Percentiles rank a stretch among this genome's conserved stretches.
Evolutionary conservation across 2,888 invertebrate genomes (phyloP).

Genomic region (Sinhomidia bicolor): DNA sequence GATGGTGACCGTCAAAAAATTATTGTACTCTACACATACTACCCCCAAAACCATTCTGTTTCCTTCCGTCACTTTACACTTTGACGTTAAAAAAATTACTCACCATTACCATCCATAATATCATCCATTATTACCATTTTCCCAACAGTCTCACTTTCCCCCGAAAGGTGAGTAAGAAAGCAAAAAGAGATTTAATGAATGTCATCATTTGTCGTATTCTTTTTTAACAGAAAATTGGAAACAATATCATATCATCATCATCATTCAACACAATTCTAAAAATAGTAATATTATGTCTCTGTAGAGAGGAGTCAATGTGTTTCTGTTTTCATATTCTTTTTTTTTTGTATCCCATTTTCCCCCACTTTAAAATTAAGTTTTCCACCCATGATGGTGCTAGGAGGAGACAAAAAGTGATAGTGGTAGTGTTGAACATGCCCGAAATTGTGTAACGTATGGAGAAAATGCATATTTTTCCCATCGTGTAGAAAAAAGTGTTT

Average conservation of each 20-base stretch:
- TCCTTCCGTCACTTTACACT: background rate
- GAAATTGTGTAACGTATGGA: conserved; percentile 4
- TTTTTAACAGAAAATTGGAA: background rate
- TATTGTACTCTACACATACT: conserved; percentile 9
- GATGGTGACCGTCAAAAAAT: conserved; percentile 12
- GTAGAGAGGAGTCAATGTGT: background rate
- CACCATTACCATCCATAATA: background rate
- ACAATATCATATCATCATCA: background rate
- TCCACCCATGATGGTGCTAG: background rate
- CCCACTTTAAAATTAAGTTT: background rate
- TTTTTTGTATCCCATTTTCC: background rate
- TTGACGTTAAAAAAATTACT: background rate
- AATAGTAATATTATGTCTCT: background rate
- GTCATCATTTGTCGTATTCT: background rate
- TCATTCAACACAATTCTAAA: background rate
- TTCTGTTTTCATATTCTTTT: background rate
- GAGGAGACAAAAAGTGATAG: conserved; percentile 22
- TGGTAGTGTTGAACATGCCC: background rate
- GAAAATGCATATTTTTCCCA: conserved; percentile 42
- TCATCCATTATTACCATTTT: background rate
- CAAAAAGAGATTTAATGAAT: background rate
- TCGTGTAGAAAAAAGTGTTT: background rate
- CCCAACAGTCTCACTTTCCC: background rate
- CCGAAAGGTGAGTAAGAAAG: background rate
- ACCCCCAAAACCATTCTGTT: background rate